Evolutionary conservation across 1,140 invertebrate species (phyloP), one percentile per base, ranked within the genome.

Genomic region (Eubasilissa regina): DNA sequence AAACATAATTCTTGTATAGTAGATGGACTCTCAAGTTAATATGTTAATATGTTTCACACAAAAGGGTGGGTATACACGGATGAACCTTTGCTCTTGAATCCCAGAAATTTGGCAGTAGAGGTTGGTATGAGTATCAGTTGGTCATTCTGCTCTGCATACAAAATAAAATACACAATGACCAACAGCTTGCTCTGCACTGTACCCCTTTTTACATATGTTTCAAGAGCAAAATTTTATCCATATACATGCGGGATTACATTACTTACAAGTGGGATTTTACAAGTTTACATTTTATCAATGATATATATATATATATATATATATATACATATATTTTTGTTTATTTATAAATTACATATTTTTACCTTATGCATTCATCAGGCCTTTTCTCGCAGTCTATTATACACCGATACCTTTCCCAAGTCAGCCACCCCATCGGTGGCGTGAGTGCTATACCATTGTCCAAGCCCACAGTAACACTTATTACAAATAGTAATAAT

Each of bases 371-470:
- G 84, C 94, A 94, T 83, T 94, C 93, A 81, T 93, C 86, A 11
- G 93, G 93, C 84, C 93, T 92, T 53, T 86, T 89, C 13, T 87
- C 84, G 84, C 94, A 95, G 85, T 95, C 91, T 1, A 88, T 92
- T 75, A 93, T 91, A 85, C 94, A 95, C 56, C 93, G 86, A 84
- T 92, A 95, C 80, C 93, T 87, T 81, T 94, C 90, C 94, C 94
- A 95, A 3, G 93, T 91, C 84, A 95, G 88, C 93, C 93, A 95
- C n/a, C 94, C 94, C 94, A 95, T 95, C 0, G 94, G 94, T 4
- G 88, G 88, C 1, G 88, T 89, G 4, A 86, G 75, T 7, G 85
- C 88, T 44, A 89, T 73, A 7, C 87, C 87, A 79, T 89, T 89
- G 70, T 89, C 84, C 51, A 89, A 66, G n/a, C 73, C 55, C n/a